Evolutionary conservation across 2,113 vertebrate species (phyloP).

Genomic region (Ceyx margarethae): DNA sequence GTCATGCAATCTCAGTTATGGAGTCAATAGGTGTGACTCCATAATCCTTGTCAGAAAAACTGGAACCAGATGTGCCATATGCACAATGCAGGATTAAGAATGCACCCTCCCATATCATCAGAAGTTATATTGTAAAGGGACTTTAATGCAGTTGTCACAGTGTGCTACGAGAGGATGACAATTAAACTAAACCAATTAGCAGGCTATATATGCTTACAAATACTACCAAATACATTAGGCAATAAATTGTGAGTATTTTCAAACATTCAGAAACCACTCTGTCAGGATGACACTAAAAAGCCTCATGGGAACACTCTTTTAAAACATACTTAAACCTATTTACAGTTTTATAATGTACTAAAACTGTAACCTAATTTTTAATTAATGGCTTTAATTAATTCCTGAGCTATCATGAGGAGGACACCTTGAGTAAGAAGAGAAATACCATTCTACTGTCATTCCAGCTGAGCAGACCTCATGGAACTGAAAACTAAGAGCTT

Average conservation of each 20-base stretch:
- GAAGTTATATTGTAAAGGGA: conserved; percentile 47
- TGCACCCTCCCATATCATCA: conserved; percentile 9
- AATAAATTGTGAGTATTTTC: conserved; percentile 21
- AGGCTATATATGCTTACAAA: neutral
- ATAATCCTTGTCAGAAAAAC: conserved; percentile 40
- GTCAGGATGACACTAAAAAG: conserved; percentile 2
- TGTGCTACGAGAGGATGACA: neutral
- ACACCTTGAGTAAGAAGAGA: neutral
- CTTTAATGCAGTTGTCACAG: conserved; percentile 12
- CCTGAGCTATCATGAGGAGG: neutral
- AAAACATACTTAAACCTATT: neutral
- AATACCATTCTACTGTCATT: neutral
- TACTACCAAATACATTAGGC: neutral
- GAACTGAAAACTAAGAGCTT: neutral
- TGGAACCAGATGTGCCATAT: neutral
- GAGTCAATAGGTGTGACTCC: conserved; percentile 45
- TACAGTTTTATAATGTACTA: conserved; percentile 4
- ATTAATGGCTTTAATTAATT: conserved; percentile 3
- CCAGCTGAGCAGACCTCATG: neutral
- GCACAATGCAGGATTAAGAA: conserved; percentile 21
- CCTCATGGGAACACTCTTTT: neutral
- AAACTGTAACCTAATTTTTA: conserved; percentile 4
- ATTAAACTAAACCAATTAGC: neutral
- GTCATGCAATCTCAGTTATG: conserved; percentile 4
- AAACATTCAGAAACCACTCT: neutral